A percentile compares a stretch with the other conserved stretches of the same genome.
These are phyloP conservation scores for Thunnus albacares DNA, from an alignment of 2,797 vertebrate genomes.

Conservation along the genomic window DNA sequence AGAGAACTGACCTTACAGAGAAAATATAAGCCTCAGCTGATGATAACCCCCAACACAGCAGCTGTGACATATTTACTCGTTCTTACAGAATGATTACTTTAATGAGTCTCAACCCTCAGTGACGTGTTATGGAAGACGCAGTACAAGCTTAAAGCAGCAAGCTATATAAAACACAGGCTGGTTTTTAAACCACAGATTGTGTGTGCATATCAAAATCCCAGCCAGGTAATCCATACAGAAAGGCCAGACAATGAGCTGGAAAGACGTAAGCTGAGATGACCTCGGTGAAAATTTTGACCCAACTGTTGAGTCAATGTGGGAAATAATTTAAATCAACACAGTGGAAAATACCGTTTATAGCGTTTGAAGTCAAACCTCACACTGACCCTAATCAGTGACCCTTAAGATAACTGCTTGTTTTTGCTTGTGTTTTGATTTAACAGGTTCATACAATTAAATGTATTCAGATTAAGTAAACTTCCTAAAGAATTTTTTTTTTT, in stretches of 20 bases:
- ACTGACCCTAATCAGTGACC: no score
- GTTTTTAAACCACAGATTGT: neutral
- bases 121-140: neutral
- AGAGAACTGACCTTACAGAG: neutral
- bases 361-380: neutral
- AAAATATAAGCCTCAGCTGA: neutral
- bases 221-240: neutral
- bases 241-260: no score
- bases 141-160: neutral
- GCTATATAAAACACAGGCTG: neutral
- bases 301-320: no score
- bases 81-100: neutral
- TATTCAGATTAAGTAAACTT: neutral
- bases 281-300: no score
- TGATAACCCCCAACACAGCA: neutral
- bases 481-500: neutral
- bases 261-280: no score
- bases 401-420: neutral
- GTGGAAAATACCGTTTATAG: slow-evolving; percentile 6
- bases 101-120: neutral
- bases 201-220: neutral
- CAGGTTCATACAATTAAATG: neutral
- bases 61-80: neutral
- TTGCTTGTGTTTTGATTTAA: neutral
- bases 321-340: neutral